Evolutionary conservation across 2,113 vertebrate genomes (phyloP).

Genomic region (Ranitomeya imitator): DNA sequence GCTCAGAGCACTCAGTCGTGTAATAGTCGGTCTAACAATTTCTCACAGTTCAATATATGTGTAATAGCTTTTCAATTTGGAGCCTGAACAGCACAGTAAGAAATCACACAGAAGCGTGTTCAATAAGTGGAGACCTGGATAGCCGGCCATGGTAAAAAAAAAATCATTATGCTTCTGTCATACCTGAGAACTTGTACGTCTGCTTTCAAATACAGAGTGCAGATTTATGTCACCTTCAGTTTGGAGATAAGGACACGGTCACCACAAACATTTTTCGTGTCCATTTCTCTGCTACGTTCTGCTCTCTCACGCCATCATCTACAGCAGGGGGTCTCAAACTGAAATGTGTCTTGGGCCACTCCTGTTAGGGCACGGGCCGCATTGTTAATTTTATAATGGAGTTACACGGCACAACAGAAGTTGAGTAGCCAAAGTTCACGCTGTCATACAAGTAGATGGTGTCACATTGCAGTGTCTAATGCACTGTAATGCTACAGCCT

Average conservation of each 20-base stretch:
- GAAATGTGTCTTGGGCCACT: no score
- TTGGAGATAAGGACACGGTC: background rate
- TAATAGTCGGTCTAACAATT: conserved; percentile 20
- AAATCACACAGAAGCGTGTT: background rate
- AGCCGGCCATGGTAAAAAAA: background rate
- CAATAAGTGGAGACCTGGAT: conserved; percentile 7
- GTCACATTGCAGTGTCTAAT: no score
- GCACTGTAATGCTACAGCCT: no score
- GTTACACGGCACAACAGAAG: no score
- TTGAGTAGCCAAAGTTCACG: no score
- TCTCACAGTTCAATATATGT: conserved; percentile 31
- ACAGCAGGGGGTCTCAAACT: no score
- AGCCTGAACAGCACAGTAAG: conserved; percentile 30
- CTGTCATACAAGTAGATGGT: no score
- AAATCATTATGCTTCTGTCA: background rate
- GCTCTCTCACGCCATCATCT: no score
- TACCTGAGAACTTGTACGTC: conserved; percentile 6
- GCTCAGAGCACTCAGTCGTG: conserved; percentile 8
- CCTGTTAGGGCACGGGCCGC: no score
- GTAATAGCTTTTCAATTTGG: conserved; percentile 46
- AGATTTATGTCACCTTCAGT: conserved; percentile 11
- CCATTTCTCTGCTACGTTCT: background rate
- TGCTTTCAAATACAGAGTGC: background rate
- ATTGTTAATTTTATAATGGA: no score
- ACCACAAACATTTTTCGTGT: background rate